phyloP scores from a whole-genome alignment of 2,113 vertebrate species.

The Heterotis niloticus region DNA sequence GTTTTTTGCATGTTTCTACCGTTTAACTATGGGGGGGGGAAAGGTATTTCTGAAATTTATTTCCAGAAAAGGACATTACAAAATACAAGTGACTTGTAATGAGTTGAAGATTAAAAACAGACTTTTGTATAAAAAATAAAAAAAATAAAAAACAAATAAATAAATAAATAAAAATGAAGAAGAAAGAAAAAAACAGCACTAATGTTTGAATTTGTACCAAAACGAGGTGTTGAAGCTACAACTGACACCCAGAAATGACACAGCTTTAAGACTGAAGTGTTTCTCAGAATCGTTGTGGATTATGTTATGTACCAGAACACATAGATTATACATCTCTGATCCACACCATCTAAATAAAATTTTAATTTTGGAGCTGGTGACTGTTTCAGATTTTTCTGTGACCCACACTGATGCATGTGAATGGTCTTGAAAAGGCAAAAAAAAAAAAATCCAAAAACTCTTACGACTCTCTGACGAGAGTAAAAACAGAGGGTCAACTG shows the following conservation, averaged over 20 bases:
- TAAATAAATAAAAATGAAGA: conserved; percentile 20
- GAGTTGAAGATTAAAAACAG: conserved; percentile 74
- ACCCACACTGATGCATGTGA: not conserved
- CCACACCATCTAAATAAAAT: conserved; percentile 98
- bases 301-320: conserved; percentile 90
- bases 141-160: conserved; percentile 46
- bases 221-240: conserved; percentile 68
- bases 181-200: conserved; percentile 85
- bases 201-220: conserved; percentile 98
- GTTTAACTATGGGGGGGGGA: conserved; percentile 85
- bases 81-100: conserved; percentile 81
- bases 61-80: conserved; percentile 81
- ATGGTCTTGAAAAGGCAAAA: not conserved
- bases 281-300: conserved; percentile 86
- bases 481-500: not conserved
- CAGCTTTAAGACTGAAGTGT: conserved; percentile 86
- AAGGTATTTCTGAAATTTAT: conserved; percentile 92
- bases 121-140: conserved; percentile 59
- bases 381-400: conserved; percentile 57
- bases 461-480: not conserved
- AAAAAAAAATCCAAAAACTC: not conserved
- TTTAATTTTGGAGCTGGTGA: conserved; percentile 96
- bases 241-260: conserved; percentile 71
- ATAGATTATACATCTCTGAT: conserved; percentile 89
- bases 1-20: conserved; percentile 99